Base-by-base conservation (phyloP, 2,113 vertebrate genomes). In the Helogale parvula region DNA sequence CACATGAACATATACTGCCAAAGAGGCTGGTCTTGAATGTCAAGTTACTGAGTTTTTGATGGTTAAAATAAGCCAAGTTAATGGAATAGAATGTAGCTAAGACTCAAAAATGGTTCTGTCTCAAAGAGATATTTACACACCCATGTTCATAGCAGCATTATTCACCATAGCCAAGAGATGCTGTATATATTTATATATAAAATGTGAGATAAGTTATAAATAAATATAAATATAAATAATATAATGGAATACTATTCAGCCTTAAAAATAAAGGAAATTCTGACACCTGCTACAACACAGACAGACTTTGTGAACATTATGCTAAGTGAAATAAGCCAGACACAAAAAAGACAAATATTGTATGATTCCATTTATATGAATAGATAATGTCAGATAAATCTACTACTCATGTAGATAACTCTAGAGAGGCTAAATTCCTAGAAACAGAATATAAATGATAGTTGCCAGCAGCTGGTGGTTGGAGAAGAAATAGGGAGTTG, bases 51-150 rank as follows among this genome's bases (percentile, higher is more conserved):
- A 81, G 80, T 71, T 85, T 50, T 45, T 95, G 35, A 11, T 45
- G 65, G 52, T 66, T 94, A 81, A 96, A 83, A 84, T 90, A 81
- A 54, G 69, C 13, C 69, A 90, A 25, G 41, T 50, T 72, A 71
- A 91, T 50, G 31, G n/a, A 90, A 50, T 2, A 52, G 93, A 60
- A 94, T 6, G 38, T 3, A 87, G 50, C 45, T 72, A 41, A 83
- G 31, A 33, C 54, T 89, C 84, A 68, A 83, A 66, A 91, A 83
- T 27, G 33, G 47, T 82, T 74, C 19, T 95, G 63, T 82, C 60
- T 86, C 66, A 33, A 63, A 68, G 65, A 91, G 84, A 60, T 72
- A 88, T 29, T 47, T 80, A 50, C 52, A 88, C 5, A 33, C 6
- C 38, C 31, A 52, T 76, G 29, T 85, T 84, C 71, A 38, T 0